Evolutionary conservation across 37 sponge, comb jelly and placozoan genomes (phyloP), one percentile per base, ranked within the genome.

Genomic region (Tethya wilhelma): DNA sequence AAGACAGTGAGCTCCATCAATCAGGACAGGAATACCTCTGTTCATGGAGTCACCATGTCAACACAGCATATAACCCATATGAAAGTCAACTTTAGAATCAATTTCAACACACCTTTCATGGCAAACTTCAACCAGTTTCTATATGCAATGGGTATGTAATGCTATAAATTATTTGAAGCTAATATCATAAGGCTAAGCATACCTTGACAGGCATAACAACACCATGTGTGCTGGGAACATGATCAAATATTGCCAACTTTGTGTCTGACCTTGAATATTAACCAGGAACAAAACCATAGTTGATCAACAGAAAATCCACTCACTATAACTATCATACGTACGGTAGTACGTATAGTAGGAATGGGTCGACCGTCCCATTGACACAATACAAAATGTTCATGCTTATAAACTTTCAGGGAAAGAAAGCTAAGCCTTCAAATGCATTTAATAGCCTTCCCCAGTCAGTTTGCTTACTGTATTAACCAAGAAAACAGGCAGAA

Each of bases 1-100:
- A 29, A 91, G 79, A 19, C 94, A 89, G 67, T 97, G 98, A 31
- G 98, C 98, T 31, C 98, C 98, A 73, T 97, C 98, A 22, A 97
- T 76, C 37, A 97, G 69, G 23, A 94, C 93, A 30, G 75, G 55
- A 19, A 97, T 83, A 59, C 94, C 94, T 43, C 85, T 88, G 31
- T 33, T 53, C 2, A 25, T 19, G 71, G 8, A 9, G 34, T 19
- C 22, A 3, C 6, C 4, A 8, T 3, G 9, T 2, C 38, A 2
- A 7, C 3, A 38, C 44, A 56, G n/a, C n/a, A n/a, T n/a, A n/a
- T n/a, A n/a, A n/a, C n/a, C n/a, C n/a, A n/a, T n/a, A n/a, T 30
- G 8, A 2, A 77, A 23, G 4, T 39, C 40, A 6, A 3, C 29
- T 2, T 25, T 7, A 12, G 2, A 12, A 12, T 8, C 29, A 70